These are phyloP conservation scores for Cryptoblepharus egeriae DNA, from an alignment of 2,797 vertebrate species.

Conservation along the genomic window DNA sequence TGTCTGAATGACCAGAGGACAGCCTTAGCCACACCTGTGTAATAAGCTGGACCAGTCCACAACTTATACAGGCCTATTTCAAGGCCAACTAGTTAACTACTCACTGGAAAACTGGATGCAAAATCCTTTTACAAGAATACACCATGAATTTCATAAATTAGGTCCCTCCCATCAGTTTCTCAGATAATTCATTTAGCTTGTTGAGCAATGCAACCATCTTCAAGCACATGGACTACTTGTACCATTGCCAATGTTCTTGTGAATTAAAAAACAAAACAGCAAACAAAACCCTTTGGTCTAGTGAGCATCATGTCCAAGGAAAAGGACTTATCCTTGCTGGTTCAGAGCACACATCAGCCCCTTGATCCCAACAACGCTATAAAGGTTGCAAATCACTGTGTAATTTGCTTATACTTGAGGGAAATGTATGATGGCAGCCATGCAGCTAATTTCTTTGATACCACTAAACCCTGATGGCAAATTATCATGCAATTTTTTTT, in stretches of 20 bases:
- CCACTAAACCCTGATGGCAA: conserved; percentile 42
- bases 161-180: background rate
- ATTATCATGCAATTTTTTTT: conserved; percentile 21
- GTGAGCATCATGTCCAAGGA: background rate
- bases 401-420: conserved; percentile 17
- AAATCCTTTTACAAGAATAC: background rate
- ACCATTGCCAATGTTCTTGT: background rate
- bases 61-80: background rate
- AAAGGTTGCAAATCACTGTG: conserved; percentile 34
- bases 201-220: background rate
- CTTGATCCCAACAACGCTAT: conserved; percentile 19
- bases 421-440: conserved; percentile 15
- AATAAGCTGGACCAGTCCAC: background rate
- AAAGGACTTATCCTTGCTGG: background rate
- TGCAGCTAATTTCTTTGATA: conserved; percentile 35
- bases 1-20: background rate
- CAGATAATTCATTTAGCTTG: background rate
- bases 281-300: background rate
- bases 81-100: background rate
- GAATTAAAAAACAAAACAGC: conserved; percentile 1
- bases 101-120: background rate
- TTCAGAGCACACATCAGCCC: background rate
- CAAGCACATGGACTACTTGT: background rate
- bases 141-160: background rate
- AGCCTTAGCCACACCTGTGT: background rate